A percentile compares a stretch with the other conserved stretches of the same genome.
These are phyloP conservation scores for Bedellia somnulentella DNA, from an alignment of 2,888 invertebrate genomes.

Conservation along the genomic window DNA sequence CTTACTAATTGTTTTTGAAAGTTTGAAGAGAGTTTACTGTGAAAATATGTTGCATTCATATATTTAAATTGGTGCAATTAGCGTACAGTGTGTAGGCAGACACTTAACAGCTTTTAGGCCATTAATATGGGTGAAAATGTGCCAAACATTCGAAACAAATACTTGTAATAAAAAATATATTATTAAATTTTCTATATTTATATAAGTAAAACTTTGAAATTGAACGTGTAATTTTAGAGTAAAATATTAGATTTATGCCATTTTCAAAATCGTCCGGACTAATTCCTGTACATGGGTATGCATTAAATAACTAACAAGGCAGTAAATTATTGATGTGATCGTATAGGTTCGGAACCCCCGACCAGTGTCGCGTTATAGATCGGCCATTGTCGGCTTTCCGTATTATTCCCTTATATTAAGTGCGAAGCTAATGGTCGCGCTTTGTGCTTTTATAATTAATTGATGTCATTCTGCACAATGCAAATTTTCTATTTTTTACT, in stretches of 20 bases:
- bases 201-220: background rate
- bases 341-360: slow-evolving; percentile 17
- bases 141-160: too few relatives aligned
- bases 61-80: too few relatives aligned
- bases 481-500: slow-evolving; percentile 52
- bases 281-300: too few relatives aligned
- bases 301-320: slow-evolving; percentile 32
- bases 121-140: too few relatives aligned
- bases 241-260: background rate
- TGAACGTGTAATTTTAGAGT: background rate
- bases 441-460: slow-evolving; percentile 57
- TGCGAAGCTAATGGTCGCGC: slow-evolving; percentile 56
- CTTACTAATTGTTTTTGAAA: too few relatives aligned
- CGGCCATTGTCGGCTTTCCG: slow-evolving; percentile 42
- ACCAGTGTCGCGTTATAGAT: slow-evolving; percentile 37
- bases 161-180: too few relatives aligned
- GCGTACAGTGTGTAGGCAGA: too few relatives aligned
- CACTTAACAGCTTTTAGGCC: too few relatives aligned
- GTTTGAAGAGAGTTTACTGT: too few relatives aligned
- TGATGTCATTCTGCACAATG: slow-evolving; percentile 44
- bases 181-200: background rate
- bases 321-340: slow-evolving; percentile 36
- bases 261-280: too few relatives aligned
- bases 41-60: too few relatives aligned
- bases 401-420: slow-evolving; percentile 57